Percentiles rank a stretch among this genome's conserved stretches.
Evolutionary conservation across 1,140 invertebrate genomes (phyloP).

Genomic region (Diabrotica virgifera): DNA sequence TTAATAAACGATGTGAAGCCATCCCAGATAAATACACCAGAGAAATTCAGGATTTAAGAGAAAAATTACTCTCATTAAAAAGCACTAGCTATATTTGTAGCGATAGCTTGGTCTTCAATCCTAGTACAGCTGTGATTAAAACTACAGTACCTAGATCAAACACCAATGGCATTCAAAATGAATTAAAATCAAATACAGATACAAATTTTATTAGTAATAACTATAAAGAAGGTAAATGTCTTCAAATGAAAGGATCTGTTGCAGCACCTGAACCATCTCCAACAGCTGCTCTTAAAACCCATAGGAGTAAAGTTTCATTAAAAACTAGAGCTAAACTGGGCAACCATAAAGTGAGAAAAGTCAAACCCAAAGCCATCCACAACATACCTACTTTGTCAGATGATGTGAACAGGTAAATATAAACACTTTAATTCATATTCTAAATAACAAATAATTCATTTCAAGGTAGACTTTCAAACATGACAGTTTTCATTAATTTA

Average conservation of each 20-base stretch:
- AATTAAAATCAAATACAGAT: slow-evolving; percentile 18
- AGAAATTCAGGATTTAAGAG: slow-evolving; percentile 39
- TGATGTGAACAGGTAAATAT: slow-evolving; percentile 11
- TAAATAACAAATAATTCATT: background rate
- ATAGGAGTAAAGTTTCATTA: slow-evolving; percentile 28
- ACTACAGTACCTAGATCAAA: background rate
- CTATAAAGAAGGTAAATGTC: background rate
- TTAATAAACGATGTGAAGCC: slow-evolving; percentile 37
- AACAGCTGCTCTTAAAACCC: slow-evolving; percentile 9
- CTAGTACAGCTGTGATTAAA: background rate
- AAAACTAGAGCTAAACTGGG: slow-evolving; percentile 25
- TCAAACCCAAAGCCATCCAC: slow-evolving; percentile 18
- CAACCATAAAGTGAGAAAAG: slow-evolving; percentile 21
- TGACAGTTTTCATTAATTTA: too few relatives aligned
- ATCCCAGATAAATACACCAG: slow-evolving; percentile 37
- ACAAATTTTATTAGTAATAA: slow-evolving; percentile 19
- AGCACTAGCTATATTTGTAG: slow-evolving; percentile 4
- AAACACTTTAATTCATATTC: background rate
- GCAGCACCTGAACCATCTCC: slow-evolving; percentile 1
- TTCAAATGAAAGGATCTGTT: slow-evolving; percentile 6
- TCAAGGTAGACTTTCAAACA: too few relatives aligned
- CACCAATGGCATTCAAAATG: slow-evolving; percentile 15
- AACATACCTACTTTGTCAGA: slow-evolving; percentile 13
- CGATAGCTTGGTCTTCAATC: background rate
- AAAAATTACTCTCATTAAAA: slow-evolving; percentile 22